Conservation (phyloP, 2,888 invertebrate genomes). For the Taphrorychus bicolor region DNA sequence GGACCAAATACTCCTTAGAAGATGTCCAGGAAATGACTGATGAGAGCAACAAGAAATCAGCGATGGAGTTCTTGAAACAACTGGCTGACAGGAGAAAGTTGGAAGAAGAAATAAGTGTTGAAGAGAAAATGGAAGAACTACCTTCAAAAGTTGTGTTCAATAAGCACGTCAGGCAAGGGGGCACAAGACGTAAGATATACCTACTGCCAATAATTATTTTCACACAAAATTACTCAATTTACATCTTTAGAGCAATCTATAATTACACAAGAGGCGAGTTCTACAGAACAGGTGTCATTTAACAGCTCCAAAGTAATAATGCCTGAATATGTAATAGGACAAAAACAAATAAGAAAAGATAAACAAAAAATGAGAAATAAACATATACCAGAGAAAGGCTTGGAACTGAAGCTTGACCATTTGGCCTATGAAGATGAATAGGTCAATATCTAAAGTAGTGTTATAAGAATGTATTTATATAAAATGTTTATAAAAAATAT, state of each 20-base stretch:
- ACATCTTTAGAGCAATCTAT: no score
- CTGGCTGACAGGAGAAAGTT: constrained; percentile 61
- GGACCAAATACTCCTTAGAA: constrained; percentile 80
- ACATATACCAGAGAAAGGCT: constrained; percentile 43
- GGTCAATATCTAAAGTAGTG: no score
- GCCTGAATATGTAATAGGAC: constrained; percentile 85
- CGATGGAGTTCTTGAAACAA: constrained; percentile 76
- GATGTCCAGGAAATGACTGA: constrained; percentile 86
- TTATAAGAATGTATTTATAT: background rate
- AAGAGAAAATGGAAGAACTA: constrained; percentile 43
- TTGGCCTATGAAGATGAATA: constrained; percentile 61
- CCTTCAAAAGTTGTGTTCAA: constrained; percentile 54
- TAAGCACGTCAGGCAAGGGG: constrained; percentile 46
- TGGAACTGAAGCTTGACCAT: constrained; percentile 65
- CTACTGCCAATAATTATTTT: background rate
- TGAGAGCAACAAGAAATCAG: constrained; percentile 77
- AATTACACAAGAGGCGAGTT: no score
- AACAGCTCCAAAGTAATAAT: constrained; percentile 75
- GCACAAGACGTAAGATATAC: no score
- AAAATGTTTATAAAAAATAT: no score
- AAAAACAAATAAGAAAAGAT: constrained; percentile 58
- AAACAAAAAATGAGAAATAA: background rate
- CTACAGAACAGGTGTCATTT: constrained; percentile 61
- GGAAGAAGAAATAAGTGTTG: constrained; percentile 17
- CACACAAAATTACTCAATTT: no score